Evolutionary conservation across 1,140 invertebrate species (phyloP), one percentile per base, ranked within the genome.

Genomic region (Trypoxylus dichotomus): DNA sequence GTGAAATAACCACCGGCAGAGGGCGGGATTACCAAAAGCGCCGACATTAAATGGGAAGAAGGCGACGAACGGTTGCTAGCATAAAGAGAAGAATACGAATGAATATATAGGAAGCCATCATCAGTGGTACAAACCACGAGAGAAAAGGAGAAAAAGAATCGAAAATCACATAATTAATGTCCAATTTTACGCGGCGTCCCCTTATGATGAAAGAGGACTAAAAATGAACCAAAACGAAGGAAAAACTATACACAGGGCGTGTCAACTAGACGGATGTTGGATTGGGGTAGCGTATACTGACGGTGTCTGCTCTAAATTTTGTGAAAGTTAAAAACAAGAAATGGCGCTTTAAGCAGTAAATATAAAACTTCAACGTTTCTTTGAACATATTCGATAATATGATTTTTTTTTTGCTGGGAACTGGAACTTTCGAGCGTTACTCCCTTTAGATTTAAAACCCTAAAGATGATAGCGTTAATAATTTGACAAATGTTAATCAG

Each of bases 111-210:
- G 43, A n/a, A 19, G 47, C 47, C 47, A n/a, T 54, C 47, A 19
- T 54, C 47, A 54, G 47, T 54, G 47, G 60, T 68, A 25, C 24
- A 68, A 68, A 68, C 60, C 60, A 58, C 47, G 21, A 68, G 60
- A 68, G 21, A 13, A 29, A 27, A 24, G 32, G 27, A 25, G 27
- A 77, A 71, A 77, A 77, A 77, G 74, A 71, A 60, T 58, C 37
- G 29, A 77, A 24, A 68, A 77, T 77, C 76, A 77, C 71, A 74
- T 77, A 77, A 77, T 77, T 77, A 77, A 77, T 74, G 76, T 54
- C 68, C 76, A 77, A 77, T 77, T 77, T 77, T 72, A 77, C 76
- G 76, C 76, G 72, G 76, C 76, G 72, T 74, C 76, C 58, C 47
- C 68, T 3, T 29, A 21, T 3, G 60, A 68, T 24, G 21, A 68